Base-by-base conservation (phyloP, 1,140 invertebrate species). In the Eumaeus atala region DNA sequence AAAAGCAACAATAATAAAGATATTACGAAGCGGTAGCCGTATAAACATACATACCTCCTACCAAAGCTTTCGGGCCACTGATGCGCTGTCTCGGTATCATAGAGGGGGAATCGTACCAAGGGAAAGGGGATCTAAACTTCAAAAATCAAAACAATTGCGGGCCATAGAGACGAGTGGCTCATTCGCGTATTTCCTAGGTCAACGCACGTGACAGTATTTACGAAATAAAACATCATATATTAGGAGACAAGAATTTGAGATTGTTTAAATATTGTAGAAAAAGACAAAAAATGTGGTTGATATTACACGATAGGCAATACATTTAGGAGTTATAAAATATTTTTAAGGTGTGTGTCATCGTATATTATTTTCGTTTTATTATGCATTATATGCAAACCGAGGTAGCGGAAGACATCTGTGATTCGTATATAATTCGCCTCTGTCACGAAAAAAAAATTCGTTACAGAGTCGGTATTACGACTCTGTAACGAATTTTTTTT, bases 211-310 rank as follows among this genome's bases (percentile, higher is more conserved):
- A 51, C 33, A 36, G n/a, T 8, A 36, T 51, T 36, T 36, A 36
- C 49, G 6, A 51, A 12, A 12, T 51, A 51, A 51, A 51, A 11
- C n/a, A 51, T 51, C 33, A 51, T 16, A 12, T 36, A 51, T 3
- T 10, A 36, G 49, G 49, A 35, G n/a, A n/a, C n/a, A n/a, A n/a
- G 33, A 14, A 36, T 51, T 51, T 51, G 49, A 51, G 28, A 51
- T 51, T 51, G 34, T 36, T 51, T 35, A 34, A 36, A 12, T n/a
- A 51, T 51, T 12, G 5, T 51, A 16, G 11, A 33, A 35, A 50
- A 10, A 28, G 33, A 47, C 17, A 51, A 51, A 37, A 51, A 35
- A 35, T 33, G 12, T 51, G n/a, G 35, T 51, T 36, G 14, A 3
- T 51, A 36, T 51, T 51, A 36, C 49, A 51, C 28, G 28, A 10